Evolutionary conservation across 2,113 vertebrate species (phyloP).

Genomic region (Thunnus maccoyii): DNA sequence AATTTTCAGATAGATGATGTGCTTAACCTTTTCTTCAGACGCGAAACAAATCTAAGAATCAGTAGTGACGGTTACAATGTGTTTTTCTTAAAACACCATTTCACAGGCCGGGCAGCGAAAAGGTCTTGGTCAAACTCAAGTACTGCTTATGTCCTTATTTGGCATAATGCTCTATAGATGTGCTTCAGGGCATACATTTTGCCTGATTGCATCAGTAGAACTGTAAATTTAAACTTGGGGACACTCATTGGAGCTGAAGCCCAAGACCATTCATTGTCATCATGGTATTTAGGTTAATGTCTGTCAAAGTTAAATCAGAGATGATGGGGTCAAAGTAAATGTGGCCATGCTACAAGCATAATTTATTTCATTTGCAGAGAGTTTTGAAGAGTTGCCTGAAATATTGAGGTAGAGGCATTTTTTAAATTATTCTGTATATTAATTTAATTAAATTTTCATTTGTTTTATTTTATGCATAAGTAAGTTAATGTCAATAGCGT

Average conservation of each 20-base stretch:
- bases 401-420: background rate
- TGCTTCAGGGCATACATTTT: conserved; percentile 62
- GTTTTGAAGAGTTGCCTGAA: conserved; percentile 6
- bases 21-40: conserved; percentile 83
- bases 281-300: conserved; percentile 70
- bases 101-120: conserved; percentile 68
- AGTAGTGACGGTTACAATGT: conserved; percentile 80
- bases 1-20: conserved; percentile 72
- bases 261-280: conserved; percentile 56
- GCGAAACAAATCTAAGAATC: conserved; percentile 70
- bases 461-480: background rate
- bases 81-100: conserved; percentile 70
- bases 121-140: conserved; percentile 81
- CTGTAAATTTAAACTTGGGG: conserved; percentile 62
- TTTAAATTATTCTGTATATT: background rate
- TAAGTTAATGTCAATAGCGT: background rate
- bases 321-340: conserved; percentile 38
- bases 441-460: background rate
- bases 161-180: conserved; percentile 69
- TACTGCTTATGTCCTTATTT: conserved; percentile 66
- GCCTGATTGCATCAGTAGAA: conserved; percentile 67
- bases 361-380: conserved; percentile 24
- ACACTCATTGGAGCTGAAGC: conserved; percentile 67
- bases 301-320: conserved; percentile 60
- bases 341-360: background rate